Conservation (phyloP, 2,888 invertebrate species). For the Oscheius sp. region DNA sequence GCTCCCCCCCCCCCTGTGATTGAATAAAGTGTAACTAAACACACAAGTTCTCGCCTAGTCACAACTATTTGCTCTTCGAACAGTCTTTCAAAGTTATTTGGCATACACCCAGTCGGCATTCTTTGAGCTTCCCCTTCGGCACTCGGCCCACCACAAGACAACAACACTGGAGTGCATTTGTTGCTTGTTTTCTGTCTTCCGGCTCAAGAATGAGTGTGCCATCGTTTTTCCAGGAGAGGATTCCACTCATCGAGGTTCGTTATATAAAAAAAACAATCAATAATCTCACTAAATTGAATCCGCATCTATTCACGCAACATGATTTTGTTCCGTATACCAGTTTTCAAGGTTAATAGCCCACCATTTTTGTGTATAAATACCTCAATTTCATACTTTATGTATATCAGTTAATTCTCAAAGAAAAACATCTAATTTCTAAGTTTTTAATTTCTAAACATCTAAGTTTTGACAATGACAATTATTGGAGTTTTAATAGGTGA, state of each 20-base stretch:
- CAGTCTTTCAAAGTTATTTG: neutral
- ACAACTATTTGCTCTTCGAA: neutral
- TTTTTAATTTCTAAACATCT: too few species aligned
- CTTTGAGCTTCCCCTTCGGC: too few species aligned
- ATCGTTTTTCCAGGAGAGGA: slow-evolving; percentile 19
- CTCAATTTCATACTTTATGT: too few species aligned
- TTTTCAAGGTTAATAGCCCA: too few species aligned
- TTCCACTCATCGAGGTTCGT: slow-evolving; percentile 5
- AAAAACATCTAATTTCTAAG: too few species aligned
- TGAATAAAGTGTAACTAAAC: slow-evolving; percentile 19
- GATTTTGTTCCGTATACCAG: slow-evolving; percentile 3
- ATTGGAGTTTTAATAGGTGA: too few species aligned
- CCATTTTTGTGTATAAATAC: too few species aligned
- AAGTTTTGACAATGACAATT: too few species aligned
- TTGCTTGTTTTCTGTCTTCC: slow-evolving; percentile 1
- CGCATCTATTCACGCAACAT: neutral
- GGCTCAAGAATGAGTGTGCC: slow-evolving; percentile 3
- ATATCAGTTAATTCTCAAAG: too few species aligned
- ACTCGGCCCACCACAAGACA: slow-evolving; percentile 9
- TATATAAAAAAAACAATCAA: neutral
- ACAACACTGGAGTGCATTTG: slow-evolving; percentile 24
- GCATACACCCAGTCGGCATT: neutral
- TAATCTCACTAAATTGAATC: slow-evolving; percentile 12
- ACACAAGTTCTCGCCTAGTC: neutral
- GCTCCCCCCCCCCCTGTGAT: slow-evolving; percentile 12